These are phyloP conservation scores for Anabacerthia variegaticeps DNA, from an alignment of 2,797 vertebrate species.

Conservation along the genomic window DNA sequence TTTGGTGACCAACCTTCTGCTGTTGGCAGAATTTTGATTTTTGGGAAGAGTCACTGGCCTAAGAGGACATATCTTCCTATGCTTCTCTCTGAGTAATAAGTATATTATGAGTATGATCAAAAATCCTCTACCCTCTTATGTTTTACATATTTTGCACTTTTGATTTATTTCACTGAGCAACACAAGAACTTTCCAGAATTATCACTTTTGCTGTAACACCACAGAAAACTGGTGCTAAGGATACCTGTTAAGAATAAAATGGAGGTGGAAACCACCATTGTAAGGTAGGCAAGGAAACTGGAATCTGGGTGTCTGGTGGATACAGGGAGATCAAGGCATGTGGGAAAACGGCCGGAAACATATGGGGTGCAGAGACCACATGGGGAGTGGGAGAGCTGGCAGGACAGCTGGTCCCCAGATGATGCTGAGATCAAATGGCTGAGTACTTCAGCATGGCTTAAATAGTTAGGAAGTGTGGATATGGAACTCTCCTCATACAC, in stretches of 20 bases:
- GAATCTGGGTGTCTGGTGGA: constrained; percentile 14
- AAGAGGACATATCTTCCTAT: neutral
- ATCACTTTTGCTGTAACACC: neutral
- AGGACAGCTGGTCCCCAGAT: constrained; percentile 64
- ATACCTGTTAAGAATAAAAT: neutral
- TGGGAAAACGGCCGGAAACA: constrained; percentile 64
- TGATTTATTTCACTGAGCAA: neutral
- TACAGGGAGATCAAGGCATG: constrained; percentile 53
- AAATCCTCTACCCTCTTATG: neutral
- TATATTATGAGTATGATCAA: neutral
- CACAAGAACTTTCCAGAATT: neutral
- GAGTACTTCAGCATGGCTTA: constrained; percentile 56
- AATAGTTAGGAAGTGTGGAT: constrained; percentile 50
- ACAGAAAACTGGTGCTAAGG: neutral
- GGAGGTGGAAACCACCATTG: neutral
- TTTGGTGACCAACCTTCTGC: neutral
- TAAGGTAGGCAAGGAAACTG: constrained; percentile 20
- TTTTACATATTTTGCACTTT: neutral
- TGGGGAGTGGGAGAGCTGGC: constrained; percentile 57
- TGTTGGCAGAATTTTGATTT: neutral
- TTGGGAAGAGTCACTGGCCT: neutral
- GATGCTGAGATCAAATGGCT: constrained; percentile 66
- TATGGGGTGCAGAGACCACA: constrained; percentile 59
- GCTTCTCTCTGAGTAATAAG: neutral
- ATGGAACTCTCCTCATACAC: constrained; percentile 33